Base-by-base conservation (phyloP, 2,113 vertebrate genomes). In the Dromiciops gliroides region DNA sequence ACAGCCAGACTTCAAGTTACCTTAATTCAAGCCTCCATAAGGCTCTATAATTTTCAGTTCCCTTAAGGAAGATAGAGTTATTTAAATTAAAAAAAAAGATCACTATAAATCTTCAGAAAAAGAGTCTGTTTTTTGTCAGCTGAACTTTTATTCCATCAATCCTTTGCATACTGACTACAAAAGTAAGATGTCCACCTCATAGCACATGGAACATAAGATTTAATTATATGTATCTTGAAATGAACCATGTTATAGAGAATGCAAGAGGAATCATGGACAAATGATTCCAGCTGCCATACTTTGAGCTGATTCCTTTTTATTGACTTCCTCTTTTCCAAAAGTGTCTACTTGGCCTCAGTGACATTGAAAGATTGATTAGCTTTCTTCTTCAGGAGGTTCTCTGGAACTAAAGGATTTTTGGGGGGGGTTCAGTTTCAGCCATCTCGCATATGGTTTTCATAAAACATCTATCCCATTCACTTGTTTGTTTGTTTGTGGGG, bases 341-440 rank as follows among this genome's bases (percentile, higher is more conserved):
- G 98, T 0, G 99, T 99, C 49, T 99, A 98, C 97, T 99, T 99
- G 88, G 99, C 99, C 92, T 99, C 98, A 4, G 98, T 99, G 37
- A 99, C 99, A 98, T 99, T 99, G 88, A 99, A 99, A 0, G 99
- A 99, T 98, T 99, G 99, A 94, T 99, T 99, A 0, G 98, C 97
- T 95, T 99, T 99, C 98, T 98, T 99, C 97, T 99, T 99, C 96
- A 99, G 98, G 83, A 99, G 98, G 96, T 99, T 99, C 98, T 99
- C 99, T 48, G 99, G 99, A 92, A 99, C 99, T 95, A 99, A 97
- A 89, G 99, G 99, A 90, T 52, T 7, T 52, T 51, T 14, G 51
- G 2, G 51, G 51, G 14, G 22, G 97, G 94, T 44, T 99, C 99
- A 94, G 92, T 23, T 50, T 16, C 60, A n/a, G 37, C 37, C 31